phyloP scores from a whole-genome alignment of 2,113 vertebrate species.

The Lamprotornis superbus region DNA sequence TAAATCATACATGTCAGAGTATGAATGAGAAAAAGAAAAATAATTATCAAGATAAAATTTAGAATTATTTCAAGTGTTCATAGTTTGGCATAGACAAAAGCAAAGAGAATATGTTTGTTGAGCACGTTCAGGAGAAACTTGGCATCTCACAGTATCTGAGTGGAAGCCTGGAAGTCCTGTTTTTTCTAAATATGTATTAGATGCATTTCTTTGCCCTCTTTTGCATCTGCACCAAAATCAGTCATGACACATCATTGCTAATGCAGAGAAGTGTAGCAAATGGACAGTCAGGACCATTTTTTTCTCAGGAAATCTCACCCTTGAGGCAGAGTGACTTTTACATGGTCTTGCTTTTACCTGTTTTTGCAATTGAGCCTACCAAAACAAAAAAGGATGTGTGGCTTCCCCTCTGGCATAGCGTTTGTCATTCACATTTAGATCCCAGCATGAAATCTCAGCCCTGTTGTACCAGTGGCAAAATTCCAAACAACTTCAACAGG shows the following conservation, averaged over 20 bases:
- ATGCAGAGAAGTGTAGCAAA: neutral
- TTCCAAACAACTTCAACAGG: neutral
- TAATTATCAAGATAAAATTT: constrained; percentile 8
- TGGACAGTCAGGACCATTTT: neutral
- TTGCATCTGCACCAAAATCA: neutral
- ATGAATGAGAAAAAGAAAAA: constrained; percentile 33
- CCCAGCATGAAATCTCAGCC: constrained; percentile 3
- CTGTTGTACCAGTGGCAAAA: constrained; percentile 3
- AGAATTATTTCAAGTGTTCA: constrained; percentile 1
- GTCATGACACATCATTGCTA: neutral
- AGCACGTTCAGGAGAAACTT: neutral
- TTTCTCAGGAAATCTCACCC: neutral
- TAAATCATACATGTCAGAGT: constrained; percentile 37
- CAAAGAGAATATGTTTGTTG: neutral
- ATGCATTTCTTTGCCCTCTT: neutral
- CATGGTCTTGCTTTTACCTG: neutral
- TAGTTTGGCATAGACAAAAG: constrained; percentile 22
- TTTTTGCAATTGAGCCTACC: neutral
- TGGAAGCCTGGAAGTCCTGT: neutral
- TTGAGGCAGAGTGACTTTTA: neutral
- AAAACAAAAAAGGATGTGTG: neutral
- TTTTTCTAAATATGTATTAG: neutral
- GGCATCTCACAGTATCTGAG: neutral
- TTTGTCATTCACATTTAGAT: neutral
- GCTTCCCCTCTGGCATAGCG: neutral